Evolutionary conservation across 2,113 vertebrate species (phyloP), one percentile per base, ranked within the genome.

Genomic region (Oxyura jamaicensis): DNA sequence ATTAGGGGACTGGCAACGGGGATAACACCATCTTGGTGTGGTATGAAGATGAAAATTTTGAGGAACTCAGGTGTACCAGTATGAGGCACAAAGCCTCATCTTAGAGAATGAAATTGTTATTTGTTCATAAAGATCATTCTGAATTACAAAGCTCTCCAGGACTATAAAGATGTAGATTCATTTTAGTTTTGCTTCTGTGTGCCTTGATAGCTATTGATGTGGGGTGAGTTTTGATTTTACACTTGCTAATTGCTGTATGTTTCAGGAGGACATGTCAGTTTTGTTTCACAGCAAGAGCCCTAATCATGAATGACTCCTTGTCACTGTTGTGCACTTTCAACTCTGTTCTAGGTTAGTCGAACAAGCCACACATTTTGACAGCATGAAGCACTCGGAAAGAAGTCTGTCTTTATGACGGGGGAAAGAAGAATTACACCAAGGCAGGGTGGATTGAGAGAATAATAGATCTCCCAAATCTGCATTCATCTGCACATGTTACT

Each of bases 201-300:
- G 55, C 56, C 68, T 77, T 6, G 28, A 5, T 50, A 53, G 44
- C 68, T 12, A 56, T 39, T 2, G 44, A 9, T 5, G 53, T 2
- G 52, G 26, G 77, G 75, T 56, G 90, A 75, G 66, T 91, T 93
- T 59, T 68, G 6, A 91, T 90, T 92, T 95, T 83, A 28, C 65
- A 26, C 91, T 53, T n/a, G 35, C 31, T 95, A 94, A 95, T 95
- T 96, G 90, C 85, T 65, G 0, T 2, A 3, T n/a, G 63, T 89
- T 89, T 73, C 50, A 25, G 86, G 68, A 96, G 39, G 62, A 20
- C 1, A 8, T 56, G 77, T 84, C 55, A 60, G 83, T 77, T 93
- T 91, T 95, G 83, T 87, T 82, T 84, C 89, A 56, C 88, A 91
- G 88, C 90, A 79, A 69, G 92, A 83, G n/a, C 41, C 50, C 63